Base-by-base conservation (phyloP, 2,113 vertebrate genomes). In the Psettodes erumei region DNA sequence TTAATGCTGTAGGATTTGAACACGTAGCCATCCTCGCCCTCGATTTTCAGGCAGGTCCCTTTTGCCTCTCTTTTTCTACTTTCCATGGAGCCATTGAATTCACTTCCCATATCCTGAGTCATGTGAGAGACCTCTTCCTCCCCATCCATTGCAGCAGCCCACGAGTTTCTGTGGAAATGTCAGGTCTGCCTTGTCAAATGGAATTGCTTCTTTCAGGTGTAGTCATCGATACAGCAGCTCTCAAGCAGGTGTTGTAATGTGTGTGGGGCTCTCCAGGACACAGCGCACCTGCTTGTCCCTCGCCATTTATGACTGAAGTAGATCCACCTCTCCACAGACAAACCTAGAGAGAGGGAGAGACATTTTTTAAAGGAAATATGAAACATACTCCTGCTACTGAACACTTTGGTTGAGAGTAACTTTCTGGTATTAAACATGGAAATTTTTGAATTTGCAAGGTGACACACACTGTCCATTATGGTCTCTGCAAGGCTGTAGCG, bases 11-110 rank as follows among this genome's bases (percentile, higher is more conserved):
- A 94, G 21, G 93, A 93, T 75, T 93, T 94, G 76, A 94, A 94
- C 56, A 94, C 93, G 32, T 94, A 94, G 59, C 93, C 94, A 33
- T 95, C 93, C 82, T 95, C 92, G 30, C 93, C 94, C 83, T 95
- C 92, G 13, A 95, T 94, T 84, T 90, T 94, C 45, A 95, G 81
- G 84, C 93, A 93, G 30, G 84, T 92, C 53, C 86, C 90, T 79
- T 93, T 94, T 8, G 90, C 93, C 68, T 94, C 94, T 75, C 80
- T 85, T 78, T 84, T 93, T 84, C 89, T 92, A 56, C 72, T 84
- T 55, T 93, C 90, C 33, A 75, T 71, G 35, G 85, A 77, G 79
- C 88, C 86, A 63, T 87, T 90, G 10, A 80, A 62, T 55, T 91
- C 87, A 51, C 69, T 73, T 35, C 86, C 42, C 61, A 85, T 12